Evolutionary conservation across 64 coral and sea anemone species (phyloP), one percentile per base, ranked within the genome.

Genomic region (Hydrozoanthus tunicans): DNA sequence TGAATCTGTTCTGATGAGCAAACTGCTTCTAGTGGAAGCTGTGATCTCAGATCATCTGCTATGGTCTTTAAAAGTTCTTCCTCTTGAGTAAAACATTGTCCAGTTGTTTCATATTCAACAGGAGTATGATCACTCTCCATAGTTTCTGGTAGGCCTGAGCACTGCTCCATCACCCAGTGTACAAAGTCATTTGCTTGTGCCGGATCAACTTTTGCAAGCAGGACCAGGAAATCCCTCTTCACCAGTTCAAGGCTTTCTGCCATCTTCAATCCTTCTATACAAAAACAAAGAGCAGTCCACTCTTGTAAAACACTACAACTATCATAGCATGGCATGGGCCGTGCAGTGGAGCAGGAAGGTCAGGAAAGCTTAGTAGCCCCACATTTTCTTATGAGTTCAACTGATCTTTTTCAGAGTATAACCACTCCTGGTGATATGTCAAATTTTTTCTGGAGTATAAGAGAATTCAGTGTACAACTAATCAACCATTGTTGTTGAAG

Each of bases 1-100:
- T 52, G 59, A 25, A 94, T 98, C 9, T 91, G 70, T 24, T 98
- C 92, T 76, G 95, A 94, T 7, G 76, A 76, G 77, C 92, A 90
- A 51, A 92, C 24, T 59, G 72, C 92, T 57, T 77, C 62, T 51
- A 94, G 64, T 14, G 95, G 95, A 9, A 97, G 53, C 75, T 63
- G 75, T 27, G 43, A 81, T 60, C 93, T 93, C 56, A 97, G 75
- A 62, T 97, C 95, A 53, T 94, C 79, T 17, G 91, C 80, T 60
- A 97, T 94, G 6, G 67, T 15, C 13, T 90, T 78, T 79, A 94
- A 75, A 51, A 64, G 6, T 17, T 94, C 61, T 26, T 90, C 78
- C 57, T 91, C 64, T 83, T 78, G 56, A 10, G 86, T 60, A 69
- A 70, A 65, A 60, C 62, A 10, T 4, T 77, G 17, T 58, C 73